phyloP scores from a whole-genome alignment of 2,113 vertebrate species.

The Girardinichthys multiradiatus region DNA sequence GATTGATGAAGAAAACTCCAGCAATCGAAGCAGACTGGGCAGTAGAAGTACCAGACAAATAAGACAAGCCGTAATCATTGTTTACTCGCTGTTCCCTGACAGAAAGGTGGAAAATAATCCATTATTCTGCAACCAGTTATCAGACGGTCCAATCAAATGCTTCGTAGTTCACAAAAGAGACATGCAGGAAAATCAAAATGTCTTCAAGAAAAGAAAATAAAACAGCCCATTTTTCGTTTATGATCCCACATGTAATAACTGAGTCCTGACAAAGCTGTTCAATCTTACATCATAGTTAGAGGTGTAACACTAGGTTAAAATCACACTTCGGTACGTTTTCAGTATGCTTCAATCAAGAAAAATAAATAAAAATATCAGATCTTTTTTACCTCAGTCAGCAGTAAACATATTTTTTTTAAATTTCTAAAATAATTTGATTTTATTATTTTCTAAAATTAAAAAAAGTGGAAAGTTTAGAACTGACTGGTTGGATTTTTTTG shows the following conservation, averaged over 20 bases:
- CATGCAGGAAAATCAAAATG: not conserved
- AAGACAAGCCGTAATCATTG: not conserved
- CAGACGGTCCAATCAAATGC: not conserved
- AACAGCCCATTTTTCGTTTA: not conserved
- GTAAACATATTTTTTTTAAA: not conserved
- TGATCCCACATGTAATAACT: not conserved
- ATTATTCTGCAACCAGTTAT: not conserved
- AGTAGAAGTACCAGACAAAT: conserved; percentile 5
- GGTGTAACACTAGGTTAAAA: not conserved
- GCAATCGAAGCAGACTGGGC: not conserved
- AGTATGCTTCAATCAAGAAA: not conserved
- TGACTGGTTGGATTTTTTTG: not conserved
- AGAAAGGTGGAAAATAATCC: not conserved
- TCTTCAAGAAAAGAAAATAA: not conserved
- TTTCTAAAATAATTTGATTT: not conserved
- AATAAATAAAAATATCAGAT: no score
- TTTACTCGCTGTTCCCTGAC: not conserved
- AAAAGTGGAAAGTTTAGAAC: not conserved
- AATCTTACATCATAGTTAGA: not conserved
- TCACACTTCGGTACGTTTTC: not conserved
- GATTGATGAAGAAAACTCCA: not conserved
- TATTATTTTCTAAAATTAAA: not conserved
- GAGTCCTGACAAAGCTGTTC: not conserved
- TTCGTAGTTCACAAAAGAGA: not conserved
- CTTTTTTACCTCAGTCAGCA: not conserved